Conservation (phyloP, 2,113 vertebrate species). For the Pycnonotus jocosus region DNA sequence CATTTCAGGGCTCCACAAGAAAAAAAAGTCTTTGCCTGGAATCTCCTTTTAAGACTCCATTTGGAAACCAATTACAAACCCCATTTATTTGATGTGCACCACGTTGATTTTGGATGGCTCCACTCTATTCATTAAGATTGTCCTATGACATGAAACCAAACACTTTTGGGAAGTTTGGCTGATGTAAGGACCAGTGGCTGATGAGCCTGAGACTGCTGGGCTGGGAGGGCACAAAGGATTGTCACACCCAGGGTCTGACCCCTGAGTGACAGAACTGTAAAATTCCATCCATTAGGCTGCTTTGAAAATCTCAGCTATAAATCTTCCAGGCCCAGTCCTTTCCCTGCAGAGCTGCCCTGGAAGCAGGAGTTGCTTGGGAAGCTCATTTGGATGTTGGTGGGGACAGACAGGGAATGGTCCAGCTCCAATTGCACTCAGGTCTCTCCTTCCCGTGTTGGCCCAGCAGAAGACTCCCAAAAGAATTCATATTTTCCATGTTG, state of each 20-base stretch:
- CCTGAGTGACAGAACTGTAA: neutral
- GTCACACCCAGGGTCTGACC: neutral
- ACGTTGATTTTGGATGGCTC: neutral
- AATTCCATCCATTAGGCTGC: neutral
- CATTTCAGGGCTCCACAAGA: neutral
- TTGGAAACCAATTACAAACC: neutral
- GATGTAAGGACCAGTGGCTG: neutral
- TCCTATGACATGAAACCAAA: neutral
- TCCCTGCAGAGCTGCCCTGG: neutral
- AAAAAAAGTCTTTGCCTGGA: neutral
- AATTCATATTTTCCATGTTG: neutral
- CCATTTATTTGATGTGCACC: neutral
- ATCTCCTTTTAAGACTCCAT: neutral
- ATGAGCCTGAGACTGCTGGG: neutral
- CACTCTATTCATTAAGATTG: neutral
- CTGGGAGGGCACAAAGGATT: neutral
- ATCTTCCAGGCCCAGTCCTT: neutral
- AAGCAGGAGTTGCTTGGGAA: neutral
- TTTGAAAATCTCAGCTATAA: neutral
- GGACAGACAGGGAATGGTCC: neutral
- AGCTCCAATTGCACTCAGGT: fast-evolving
- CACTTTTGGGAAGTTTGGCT: neutral
- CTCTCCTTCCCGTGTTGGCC: neutral
- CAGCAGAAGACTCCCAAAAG: neutral
- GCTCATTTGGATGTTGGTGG: neutral